A percentile compares a stretch with the other conserved stretches of the same genome.
These are phyloP conservation scores for Helicoverpa zea DNA, from an alignment of 1,140 invertebrate genomes.

Conservation along the genomic window DNA sequence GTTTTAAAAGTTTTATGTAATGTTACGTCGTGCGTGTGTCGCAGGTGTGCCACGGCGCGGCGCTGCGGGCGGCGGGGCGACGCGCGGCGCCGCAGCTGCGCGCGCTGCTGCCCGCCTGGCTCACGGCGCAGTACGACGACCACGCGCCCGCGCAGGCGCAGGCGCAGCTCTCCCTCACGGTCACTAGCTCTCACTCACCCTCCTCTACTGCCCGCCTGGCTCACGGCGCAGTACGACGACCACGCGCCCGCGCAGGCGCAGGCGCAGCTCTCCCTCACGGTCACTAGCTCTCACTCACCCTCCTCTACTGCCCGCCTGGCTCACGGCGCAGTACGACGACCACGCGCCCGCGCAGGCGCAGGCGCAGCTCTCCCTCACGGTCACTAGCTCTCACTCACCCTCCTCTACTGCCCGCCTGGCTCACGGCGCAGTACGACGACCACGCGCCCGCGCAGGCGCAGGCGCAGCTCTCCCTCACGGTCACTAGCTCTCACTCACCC, in stretches of 20 bases:
- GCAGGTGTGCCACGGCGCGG: constrained; percentile 69
- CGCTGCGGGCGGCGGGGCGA: constrained; percentile 65
- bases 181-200: constrained; percentile 21
- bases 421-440: constrained; percentile 72
- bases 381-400: constrained; percentile 23
- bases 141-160: constrained; percentile 66
- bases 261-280: constrained; percentile 55
- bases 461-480: constrained; percentile 59
- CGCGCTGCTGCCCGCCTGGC: constrained; percentile 72
- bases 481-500: constrained; percentile 23
- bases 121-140: constrained; percentile 72
- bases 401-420: constrained; percentile 72
- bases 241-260: constrained; percentile 72
- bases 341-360: constrained; percentile 66
- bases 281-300: constrained; percentile 64
- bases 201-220: constrained; percentile 58
- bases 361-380: constrained; percentile 59
- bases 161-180: constrained; percentile 59
- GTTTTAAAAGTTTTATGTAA: too few species aligned
- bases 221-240: constrained; percentile 72
- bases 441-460: constrained; percentile 66
- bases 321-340: constrained; percentile 72
- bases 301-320: constrained; percentile 72
- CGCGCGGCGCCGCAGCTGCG: constrained; percentile 65
- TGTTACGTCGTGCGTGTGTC: constrained; percentile 1